Percentiles rank a stretch among this genome's conserved stretches.
Evolutionary conservation across 2,888 invertebrate genomes (phyloP).

Genomic region (Fabriciana adippe): DNA sequence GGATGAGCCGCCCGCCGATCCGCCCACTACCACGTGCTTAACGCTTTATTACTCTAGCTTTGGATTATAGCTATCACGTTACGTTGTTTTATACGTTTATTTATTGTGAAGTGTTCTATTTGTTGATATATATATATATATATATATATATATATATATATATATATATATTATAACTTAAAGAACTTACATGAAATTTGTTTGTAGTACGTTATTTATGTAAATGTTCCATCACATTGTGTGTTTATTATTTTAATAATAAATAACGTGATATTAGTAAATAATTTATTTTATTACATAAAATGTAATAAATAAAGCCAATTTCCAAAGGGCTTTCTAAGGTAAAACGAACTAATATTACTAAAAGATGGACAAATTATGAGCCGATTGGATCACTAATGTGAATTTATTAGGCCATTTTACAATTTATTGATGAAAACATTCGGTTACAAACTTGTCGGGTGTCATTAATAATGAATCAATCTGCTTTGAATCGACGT

Average conservation of each 20-base stretch:
- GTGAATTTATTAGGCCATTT: slow-evolving; percentile 67
- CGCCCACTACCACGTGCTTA: slow-evolving; percentile 74
- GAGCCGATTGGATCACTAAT: slow-evolving; percentile 63
- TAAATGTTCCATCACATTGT: no score
- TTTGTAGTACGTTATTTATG: no score
- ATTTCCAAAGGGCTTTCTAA: slow-evolving; percentile 42
- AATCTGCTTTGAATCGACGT: slow-evolving; percentile 50
- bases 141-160: no score
- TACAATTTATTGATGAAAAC: slow-evolving; percentile 66
- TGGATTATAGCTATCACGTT: slow-evolving; percentile 5
- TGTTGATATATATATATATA: no score
- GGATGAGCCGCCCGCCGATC: slow-evolving; percentile 74
- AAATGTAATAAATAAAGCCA: slow-evolving; percentile 48
- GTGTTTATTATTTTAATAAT: no score
- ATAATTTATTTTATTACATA: background rate
- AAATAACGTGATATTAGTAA: background rate
- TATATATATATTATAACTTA: no score
- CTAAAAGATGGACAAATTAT: slow-evolving; percentile 50
- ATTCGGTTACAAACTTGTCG: slow-evolving; percentile 62
- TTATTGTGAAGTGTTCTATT: background rate
- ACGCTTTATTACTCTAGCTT: background rate
- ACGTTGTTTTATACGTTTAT: background rate
- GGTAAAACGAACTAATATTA: slow-evolving; percentile 64
- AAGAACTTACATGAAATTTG: no score
- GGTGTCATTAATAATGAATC: slow-evolving; percentile 73